Conservation (phyloP, 1,140 invertebrate genomes). For the Aplysia californica region DNA sequence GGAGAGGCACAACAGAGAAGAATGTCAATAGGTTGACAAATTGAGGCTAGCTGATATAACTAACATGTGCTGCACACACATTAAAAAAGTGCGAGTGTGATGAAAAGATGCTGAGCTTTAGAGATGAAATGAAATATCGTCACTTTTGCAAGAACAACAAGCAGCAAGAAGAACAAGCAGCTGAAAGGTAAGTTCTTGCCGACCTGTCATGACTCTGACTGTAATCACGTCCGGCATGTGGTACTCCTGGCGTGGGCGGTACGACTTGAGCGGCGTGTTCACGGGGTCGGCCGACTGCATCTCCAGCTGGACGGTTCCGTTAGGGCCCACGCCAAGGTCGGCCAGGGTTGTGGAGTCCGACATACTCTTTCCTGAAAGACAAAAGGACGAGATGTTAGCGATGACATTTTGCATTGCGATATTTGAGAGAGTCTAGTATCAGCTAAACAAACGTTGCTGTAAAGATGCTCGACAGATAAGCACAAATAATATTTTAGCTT, state of each 20-base stretch:
- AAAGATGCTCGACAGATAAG: neutral
- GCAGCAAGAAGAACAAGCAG: too few species aligned
- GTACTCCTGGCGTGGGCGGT: constrained; percentile 62
- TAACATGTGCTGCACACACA: too few species aligned
- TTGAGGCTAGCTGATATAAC: too few species aligned
- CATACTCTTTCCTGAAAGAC: constrained; percentile 50
- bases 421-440: neutral
- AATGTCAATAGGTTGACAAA: too few species aligned
- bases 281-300: constrained; percentile 66
- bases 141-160: too few species aligned
- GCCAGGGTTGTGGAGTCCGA: constrained; percentile 57
- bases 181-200: too few species aligned
- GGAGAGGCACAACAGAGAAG: too few species aligned
- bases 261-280: constrained; percentile 64
- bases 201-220: constrained; percentile 61
- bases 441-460: neutral
- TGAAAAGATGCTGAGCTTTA: too few species aligned
- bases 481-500: neutral
- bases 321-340: constrained; percentile 66
- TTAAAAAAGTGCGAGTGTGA: too few species aligned
- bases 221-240: constrained; percentile 68
- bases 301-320: constrained; percentile 67
- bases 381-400: neutral
- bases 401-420: neutral
- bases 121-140: too few species aligned